Evolutionary conservation across 2,113 vertebrate genomes (phyloP).

Genomic region (Grammomys dolichurus): DNA sequence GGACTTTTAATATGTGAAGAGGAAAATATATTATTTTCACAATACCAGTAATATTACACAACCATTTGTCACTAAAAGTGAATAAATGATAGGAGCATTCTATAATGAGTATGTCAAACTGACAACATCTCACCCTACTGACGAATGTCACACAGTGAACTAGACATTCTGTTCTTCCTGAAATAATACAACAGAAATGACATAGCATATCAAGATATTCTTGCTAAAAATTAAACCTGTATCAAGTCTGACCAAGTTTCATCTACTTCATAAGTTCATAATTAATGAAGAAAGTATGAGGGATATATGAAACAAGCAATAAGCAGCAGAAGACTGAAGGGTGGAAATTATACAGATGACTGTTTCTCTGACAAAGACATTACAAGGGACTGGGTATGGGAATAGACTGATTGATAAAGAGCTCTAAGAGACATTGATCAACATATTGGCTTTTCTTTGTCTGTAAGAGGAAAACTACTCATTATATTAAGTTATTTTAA

Average conservation of each 20-base stretch:
- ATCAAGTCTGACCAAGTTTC: constrained; percentile 1
- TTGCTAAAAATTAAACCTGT: constrained; percentile 46
- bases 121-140: background rate
- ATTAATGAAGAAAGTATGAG: background rate
- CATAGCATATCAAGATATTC: background rate
- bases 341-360: background rate
- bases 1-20: background rate
- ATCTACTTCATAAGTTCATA: background rate
- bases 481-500: constrained; percentile 45
- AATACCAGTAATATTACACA: background rate
- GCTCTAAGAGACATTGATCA: background rate
- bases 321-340: background rate
- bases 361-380: constrained; percentile 44
- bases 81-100: constrained; percentile 1
- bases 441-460: background rate
- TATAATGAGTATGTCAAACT: background rate
- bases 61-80: constrained; percentile 2
- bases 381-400: background rate
- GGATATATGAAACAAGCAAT: background rate
- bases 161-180: background rate
- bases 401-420: background rate
- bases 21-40: background rate
- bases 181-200: constrained; percentile 1
- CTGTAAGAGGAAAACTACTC: background rate
- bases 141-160: constrained; percentile 12